phyloP scores from a whole-genome alignment of 1,140 invertebrate species.

The Drosophila nannoptera region DNA sequence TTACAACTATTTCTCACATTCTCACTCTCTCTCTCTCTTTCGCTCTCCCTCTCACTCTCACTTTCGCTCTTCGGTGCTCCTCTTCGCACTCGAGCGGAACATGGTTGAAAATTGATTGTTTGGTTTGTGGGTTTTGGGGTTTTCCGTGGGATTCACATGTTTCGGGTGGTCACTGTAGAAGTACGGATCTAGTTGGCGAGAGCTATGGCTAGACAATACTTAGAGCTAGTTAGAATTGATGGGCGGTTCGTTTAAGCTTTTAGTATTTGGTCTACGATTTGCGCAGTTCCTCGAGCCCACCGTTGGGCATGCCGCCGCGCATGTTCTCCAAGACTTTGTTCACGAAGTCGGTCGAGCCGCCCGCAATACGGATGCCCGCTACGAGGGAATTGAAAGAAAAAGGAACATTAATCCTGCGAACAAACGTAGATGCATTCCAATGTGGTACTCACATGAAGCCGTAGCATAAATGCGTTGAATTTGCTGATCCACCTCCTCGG shows the following conservation, averaged over 20 bases:
- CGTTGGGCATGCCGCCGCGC: constrained; percentile 83
- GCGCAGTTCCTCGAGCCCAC: constrained; percentile 83
- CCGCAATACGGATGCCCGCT: constrained; percentile 88
- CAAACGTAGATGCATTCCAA: background rate
- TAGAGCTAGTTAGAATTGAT: constrained; percentile 59
- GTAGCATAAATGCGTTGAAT: constrained; percentile 84
- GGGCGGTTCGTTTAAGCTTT: constrained; percentile 56
- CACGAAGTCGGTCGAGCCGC: constrained; percentile 91
- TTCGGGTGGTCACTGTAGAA: background rate
- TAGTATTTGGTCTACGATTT: constrained; percentile 61
- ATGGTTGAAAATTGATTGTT: constrained; percentile 45
- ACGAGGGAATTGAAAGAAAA: constrained; percentile 3
- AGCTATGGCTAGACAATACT: constrained; percentile 21
- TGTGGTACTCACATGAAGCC: constrained; percentile 80
- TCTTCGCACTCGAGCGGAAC: constrained; percentile 56
- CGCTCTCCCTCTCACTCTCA: constrained; percentile 5
- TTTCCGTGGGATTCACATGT: constrained; percentile 17
- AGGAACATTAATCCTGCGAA: background rate
- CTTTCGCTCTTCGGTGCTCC: constrained; percentile 39
- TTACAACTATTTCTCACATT: constrained; percentile 48
- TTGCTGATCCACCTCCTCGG: constrained; percentile 83
- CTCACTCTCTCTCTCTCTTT: constrained; percentile 9
- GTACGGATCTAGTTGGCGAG: constrained; percentile 5
- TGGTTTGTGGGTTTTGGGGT: constrained; percentile 4
- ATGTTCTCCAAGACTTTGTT: constrained; percentile 91